These are phyloP conservation scores for Lophotriccus pileatus DNA, from an alignment of 2,797 vertebrate genomes.

Conservation along the genomic window DNA sequence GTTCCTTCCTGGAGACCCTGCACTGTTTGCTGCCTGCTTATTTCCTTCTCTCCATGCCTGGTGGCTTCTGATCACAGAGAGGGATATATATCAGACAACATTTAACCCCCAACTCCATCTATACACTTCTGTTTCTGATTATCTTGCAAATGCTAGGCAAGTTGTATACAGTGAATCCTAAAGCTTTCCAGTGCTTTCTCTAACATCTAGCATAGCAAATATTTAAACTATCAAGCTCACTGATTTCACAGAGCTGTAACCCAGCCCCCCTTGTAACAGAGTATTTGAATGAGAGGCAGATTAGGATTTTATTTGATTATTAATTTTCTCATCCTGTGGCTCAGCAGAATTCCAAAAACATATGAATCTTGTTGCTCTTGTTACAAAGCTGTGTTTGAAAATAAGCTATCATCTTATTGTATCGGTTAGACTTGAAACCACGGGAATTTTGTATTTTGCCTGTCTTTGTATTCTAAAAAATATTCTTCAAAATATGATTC, in stretches of 20 bases:
- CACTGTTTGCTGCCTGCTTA: background rate
- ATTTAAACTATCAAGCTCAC: background rate
- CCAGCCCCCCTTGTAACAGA: background rate
- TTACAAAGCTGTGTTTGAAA: background rate
- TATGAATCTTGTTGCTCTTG: background rate
- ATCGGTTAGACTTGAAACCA: background rate
- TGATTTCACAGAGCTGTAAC: background rate
- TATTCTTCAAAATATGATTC: background rate
- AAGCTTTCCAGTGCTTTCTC: background rate
- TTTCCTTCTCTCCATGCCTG: background rate
- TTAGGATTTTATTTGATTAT: background rate
- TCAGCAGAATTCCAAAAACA: background rate
- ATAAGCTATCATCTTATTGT: background rate
- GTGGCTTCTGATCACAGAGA: background rate
- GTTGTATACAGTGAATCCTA: background rate
- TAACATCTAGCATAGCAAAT: background rate
- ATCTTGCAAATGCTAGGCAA: background rate
- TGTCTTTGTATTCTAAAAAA: background rate
- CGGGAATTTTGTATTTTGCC: background rate
- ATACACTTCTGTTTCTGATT: background rate
- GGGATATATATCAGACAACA: background rate
- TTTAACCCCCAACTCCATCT: background rate
- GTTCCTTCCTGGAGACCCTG: background rate
- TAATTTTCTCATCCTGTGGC: background rate
- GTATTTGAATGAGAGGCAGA: background rate